phyloP scores from a whole-genome alignment of 1,140 invertebrate species.

The Ctenoplectra terminalis region DNA sequence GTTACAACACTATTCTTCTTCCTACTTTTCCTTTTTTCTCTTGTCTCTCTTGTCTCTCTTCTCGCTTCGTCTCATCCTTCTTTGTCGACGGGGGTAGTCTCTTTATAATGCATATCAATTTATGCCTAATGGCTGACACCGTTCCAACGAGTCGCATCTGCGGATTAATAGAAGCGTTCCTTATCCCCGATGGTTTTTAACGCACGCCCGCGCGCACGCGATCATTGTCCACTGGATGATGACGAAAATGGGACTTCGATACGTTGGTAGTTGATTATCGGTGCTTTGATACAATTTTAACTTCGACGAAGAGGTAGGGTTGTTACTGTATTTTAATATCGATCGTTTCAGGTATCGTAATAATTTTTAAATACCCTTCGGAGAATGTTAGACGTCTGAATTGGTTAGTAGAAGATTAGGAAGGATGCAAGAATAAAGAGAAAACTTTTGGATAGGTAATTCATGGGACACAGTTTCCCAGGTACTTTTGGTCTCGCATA shows the following conservation, averaged over 20 bases:
- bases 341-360: neutral
- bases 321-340: too few relatives aligned
- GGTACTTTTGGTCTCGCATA: neutral
- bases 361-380: neutral
- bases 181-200: slow-evolving; percentile 17
- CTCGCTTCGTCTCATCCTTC: slow-evolving; percentile 43
- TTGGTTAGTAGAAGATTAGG: neutral
- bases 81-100: slow-evolving; percentile 33
- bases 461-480: neutral
- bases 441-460: neutral
- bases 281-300: neutral
- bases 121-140: slow-evolving; percentile 70
- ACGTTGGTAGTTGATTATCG: too few relatives aligned
- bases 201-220: slow-evolving; percentile 10
- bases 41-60: neutral
- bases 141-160: slow-evolving; percentile 69
- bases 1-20: slow-evolving; percentile 60
- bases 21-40: slow-evolving; percentile 24
- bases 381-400: too few relatives aligned
- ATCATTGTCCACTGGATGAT: neutral
- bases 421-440: too few relatives aligned
- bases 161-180: slow-evolving; percentile 62
- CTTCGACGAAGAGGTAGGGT: too few relatives aligned
- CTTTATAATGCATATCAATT: slow-evolving; percentile 76
- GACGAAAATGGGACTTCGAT: too few relatives aligned